Conservation (phyloP, 2,113 vertebrate species). For the Spea bombifrons region DNA sequence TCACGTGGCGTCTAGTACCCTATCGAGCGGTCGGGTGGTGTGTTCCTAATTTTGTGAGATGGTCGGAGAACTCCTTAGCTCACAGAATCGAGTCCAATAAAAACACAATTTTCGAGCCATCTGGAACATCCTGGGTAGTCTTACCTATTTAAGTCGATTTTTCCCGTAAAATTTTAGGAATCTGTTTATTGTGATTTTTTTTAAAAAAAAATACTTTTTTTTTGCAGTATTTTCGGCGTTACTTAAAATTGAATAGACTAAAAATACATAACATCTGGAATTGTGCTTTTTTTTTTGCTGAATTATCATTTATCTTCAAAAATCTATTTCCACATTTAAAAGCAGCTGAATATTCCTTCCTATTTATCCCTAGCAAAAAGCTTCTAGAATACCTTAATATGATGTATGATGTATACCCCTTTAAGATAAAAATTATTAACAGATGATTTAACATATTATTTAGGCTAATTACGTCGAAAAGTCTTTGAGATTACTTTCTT, state of each 20-base stretch:
- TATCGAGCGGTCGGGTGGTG: not conserved
- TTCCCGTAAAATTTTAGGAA: not conserved
- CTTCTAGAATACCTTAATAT: too few relatives aligned
- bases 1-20: not conserved
- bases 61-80: not conserved
- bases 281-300: conserved; percentile 4
- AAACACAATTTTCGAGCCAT: not conserved
- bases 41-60: not conserved
- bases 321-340: not conserved
- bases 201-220: conserved; percentile 10
- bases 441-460: too few relatives aligned
- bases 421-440: too few relatives aligned
- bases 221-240: conserved; percentile 2
- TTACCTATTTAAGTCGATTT: not conserved
- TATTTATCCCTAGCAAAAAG: not conserved
- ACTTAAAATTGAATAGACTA: conserved; percentile 7
- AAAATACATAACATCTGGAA: conserved; percentile 4
- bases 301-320: not conserved
- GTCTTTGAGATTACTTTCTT: too few relatives aligned
- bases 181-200: not conserved
- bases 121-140: not conserved
- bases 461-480: too few relatives aligned
- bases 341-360: not conserved
- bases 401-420: too few relatives aligned
- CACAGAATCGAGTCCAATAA: not conserved